Percentiles rank a stretch among this genome's conserved stretches.
Conservation (phyloP, 2,888 invertebrate genomes). For the Euzophera pinguis region DNA sequence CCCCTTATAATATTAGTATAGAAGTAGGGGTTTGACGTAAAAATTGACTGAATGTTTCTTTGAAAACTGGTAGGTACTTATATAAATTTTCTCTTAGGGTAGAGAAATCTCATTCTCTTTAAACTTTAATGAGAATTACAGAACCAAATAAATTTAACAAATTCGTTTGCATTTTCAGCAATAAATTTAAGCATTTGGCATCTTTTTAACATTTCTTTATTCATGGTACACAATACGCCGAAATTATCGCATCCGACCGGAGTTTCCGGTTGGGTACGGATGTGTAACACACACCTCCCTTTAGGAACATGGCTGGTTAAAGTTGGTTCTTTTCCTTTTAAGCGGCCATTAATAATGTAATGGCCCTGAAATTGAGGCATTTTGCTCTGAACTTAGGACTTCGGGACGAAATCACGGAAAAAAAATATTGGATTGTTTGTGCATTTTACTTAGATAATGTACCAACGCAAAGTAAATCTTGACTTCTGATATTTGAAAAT, state of each 20-base stretch:
- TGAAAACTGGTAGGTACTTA: too few relatives aligned
- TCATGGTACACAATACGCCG: constrained; percentile 21
- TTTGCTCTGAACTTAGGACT: background rate
- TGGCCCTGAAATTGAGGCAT: background rate
- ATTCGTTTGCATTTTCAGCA: background rate
- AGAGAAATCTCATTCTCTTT: too few relatives aligned
- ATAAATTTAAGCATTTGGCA: constrained; percentile 4
- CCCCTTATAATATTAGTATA: too few relatives aligned
- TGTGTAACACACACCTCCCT: constrained; percentile 19
- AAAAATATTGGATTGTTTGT: background rate
- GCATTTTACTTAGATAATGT: too few relatives aligned
- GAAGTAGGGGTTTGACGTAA: too few relatives aligned
- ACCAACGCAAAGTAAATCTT: too few relatives aligned
- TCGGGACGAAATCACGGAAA: background rate
- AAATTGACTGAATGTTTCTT: too few relatives aligned
- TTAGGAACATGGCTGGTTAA: background rate
- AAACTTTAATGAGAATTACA: too few relatives aligned
- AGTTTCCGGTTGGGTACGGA: constrained; percentile 37
- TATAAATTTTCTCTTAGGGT: too few relatives aligned
- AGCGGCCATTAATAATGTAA: constrained; percentile 7
- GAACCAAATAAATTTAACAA: too few relatives aligned
- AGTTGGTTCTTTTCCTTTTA: constrained; percentile 6
- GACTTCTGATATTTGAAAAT: too few relatives aligned
- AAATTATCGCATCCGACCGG: constrained; percentile 46
- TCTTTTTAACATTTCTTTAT: background rate